Evolutionary conservation across 2,888 invertebrate genomes (phyloP), one percentile per base, ranked within the genome.

Genomic region (Meiosimyza platycephala): DNA sequence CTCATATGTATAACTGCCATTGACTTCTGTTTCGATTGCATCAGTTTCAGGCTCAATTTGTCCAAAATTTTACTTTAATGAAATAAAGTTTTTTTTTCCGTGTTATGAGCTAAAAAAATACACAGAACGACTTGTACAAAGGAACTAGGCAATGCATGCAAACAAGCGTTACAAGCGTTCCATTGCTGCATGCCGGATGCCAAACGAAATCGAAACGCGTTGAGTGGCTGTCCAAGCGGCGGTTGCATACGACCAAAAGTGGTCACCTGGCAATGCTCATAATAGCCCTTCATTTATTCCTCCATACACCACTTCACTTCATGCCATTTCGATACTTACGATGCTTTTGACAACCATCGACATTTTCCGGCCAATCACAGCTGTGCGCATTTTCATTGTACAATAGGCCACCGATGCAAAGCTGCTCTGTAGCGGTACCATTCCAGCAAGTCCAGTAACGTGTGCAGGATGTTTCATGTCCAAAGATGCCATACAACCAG

Each of bases 361-460:
- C 96, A 85, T 96, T 95, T 72, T 96, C 95, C 0, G 96, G 96
- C 96, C 96, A 96, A 87, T 96, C 96, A 85, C 96, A 96, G 64
- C 95, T 95, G 86, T 96, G 94, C 0, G 95, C 94, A 81, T 93
- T 91, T 88, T 96, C 96, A 85, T 96, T 96, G 90, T 96, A 96
- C 40, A 96, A 90, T 62, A 96, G 90, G 1, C 96, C 96, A 33
- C 96, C 96, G 82, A 96, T 96, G 88, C 96, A 96, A 69, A 95
- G 91, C 86, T 96, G 96, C 84, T 96, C 96, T 0, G 95, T 95
- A 13, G 95, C 94, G 0, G 96, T 96, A 16, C 96, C 96, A 87
- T 96, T 96, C 96, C 96, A 96, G 86, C 96, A 96, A 0, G 96
- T 96, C 96, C 96, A 96, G 86, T 96, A 96, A 65, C 96, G 90